These are phyloP conservation scores for Lota lota DNA, from an alignment of 2,113 vertebrate species.

Conservation along the genomic window DNA sequence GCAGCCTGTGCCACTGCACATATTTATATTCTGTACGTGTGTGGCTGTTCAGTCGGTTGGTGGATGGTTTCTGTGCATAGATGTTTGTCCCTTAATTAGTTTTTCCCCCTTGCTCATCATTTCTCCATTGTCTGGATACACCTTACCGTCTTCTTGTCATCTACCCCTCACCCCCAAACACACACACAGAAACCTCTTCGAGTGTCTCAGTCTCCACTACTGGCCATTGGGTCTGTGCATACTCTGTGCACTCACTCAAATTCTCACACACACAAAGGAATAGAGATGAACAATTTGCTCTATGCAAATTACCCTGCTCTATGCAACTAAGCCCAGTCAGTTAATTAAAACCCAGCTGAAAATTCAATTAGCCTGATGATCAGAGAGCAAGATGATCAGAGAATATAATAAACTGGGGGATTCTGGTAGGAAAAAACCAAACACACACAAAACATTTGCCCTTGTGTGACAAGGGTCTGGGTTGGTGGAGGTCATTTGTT, in stretches of 20 bases:
- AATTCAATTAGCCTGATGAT: slow-evolving; percentile 63
- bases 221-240: slow-evolving; percentile 48
- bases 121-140: slow-evolving; percentile 44
- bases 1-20: slow-evolving; percentile 15
- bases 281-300: slow-evolving; percentile 12
- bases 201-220: slow-evolving; percentile 31
- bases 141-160: slow-evolving; percentile 44
- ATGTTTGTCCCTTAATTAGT: slow-evolving; percentile 15
- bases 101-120: slow-evolving; percentile 43
- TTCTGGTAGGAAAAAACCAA: no score
- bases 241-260: no score
- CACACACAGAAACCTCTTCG: slow-evolving; percentile 2
- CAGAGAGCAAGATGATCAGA: slow-evolving; percentile 14
- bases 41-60: background rate
- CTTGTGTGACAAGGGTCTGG: no score
- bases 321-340: slow-evolving; percentile 51
- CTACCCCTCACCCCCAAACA: background rate
- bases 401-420: background rate
- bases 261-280: slow-evolving; percentile 49
- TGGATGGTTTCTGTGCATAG: background rate
- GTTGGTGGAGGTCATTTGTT: no score
- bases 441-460: no score
- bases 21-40: background rate
- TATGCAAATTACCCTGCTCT: slow-evolving; percentile 51
- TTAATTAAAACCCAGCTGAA: slow-evolving; percentile 71